Percentiles rank a stretch among this genome's conserved stretches.
These are phyloP conservation scores for Phrynosoma platyrhinos DNA, from an alignment of 2,113 vertebrate species.

Conservation along the genomic window DNA sequence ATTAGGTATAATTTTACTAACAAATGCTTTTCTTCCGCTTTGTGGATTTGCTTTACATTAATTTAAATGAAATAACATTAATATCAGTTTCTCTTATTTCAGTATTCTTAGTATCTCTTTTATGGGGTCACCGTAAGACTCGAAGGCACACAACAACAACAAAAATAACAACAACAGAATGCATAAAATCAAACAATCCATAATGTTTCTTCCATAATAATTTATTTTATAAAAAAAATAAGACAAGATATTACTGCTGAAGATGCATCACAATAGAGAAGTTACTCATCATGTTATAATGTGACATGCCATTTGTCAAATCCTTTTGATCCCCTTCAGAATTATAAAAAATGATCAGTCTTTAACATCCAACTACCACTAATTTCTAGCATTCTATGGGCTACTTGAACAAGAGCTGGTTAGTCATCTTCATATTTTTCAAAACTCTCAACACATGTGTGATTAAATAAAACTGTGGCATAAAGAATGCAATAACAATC, in stretches of 20 bases:
- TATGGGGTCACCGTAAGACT: neutral
- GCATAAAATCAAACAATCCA: neutral
- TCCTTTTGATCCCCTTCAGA: too few relatives aligned
- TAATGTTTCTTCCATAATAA: neutral
- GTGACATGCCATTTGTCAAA: too few relatives aligned
- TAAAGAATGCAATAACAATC: neutral
- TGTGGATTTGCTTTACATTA: constrained; percentile 41
- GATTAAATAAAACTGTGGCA: neutral
- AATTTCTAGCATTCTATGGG: neutral
- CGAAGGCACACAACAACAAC: too few relatives aligned
- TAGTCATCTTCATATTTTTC: neutral
- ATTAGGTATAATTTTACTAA: constrained; percentile 38
- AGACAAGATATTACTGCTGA: neutral
- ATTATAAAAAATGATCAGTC: neutral
- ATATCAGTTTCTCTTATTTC: constrained; percentile 30
- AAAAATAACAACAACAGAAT: neutral
- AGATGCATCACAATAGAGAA: too few relatives aligned
- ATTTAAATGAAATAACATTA: constrained; percentile 55
- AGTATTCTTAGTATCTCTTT: constrained; percentile 40
- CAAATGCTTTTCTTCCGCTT: constrained; percentile 48
- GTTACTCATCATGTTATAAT: too few relatives aligned
- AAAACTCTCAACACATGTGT: neutral
- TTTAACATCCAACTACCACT: neutral
- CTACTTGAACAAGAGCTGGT: neutral
- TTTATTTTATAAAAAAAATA: neutral